These are phyloP conservation scores for Pinna nobilis DNA, from an alignment of 1,140 invertebrate species.

Conservation along the genomic window DNA sequence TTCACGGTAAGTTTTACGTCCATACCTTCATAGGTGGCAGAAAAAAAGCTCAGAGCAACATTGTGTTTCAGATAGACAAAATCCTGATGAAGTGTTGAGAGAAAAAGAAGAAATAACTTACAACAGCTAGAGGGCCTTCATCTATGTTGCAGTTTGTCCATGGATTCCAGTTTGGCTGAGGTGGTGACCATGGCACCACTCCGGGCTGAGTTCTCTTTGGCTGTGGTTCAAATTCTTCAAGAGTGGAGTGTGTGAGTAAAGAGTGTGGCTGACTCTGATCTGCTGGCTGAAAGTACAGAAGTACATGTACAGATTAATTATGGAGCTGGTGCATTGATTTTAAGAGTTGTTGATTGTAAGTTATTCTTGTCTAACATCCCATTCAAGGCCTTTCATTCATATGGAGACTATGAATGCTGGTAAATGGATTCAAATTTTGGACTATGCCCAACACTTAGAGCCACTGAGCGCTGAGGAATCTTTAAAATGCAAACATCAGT, in stretches of 20 bases:
- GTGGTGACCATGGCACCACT: slow-evolving; percentile 96
- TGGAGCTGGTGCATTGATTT: too few relatives aligned
- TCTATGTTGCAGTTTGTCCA: slow-evolving; percentile 97
- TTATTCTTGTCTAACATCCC: slow-evolving; percentile 32
- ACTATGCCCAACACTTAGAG: too few relatives aligned
- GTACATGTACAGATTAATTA: too few relatives aligned
- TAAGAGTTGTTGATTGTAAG: background rate
- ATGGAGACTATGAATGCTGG: slow-evolving; percentile 80
- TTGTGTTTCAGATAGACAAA: too few relatives aligned
- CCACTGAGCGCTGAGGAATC: too few relatives aligned
- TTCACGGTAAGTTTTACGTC: too few relatives aligned
- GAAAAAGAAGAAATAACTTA: too few relatives aligned
- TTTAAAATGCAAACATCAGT: too few relatives aligned
- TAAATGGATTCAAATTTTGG: too few relatives aligned
- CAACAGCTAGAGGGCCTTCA: slow-evolving; percentile 89
- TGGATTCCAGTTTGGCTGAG: slow-evolving; percentile 96
- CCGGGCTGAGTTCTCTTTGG: slow-evolving; percentile 79
- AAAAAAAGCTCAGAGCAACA: too few relatives aligned
- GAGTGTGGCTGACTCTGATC: slow-evolving; percentile 36
- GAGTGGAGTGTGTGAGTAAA: slow-evolving; percentile 54
- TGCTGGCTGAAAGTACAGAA: slow-evolving; percentile 4
- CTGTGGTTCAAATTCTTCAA: slow-evolving; percentile 79
- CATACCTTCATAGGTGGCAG: too few relatives aligned
- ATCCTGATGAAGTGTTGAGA: too few relatives aligned
- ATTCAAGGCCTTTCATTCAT: slow-evolving; percentile 78